Conservation (phyloP, 37 sponge, comb jelly and placozoan genomes). For the Crambe crambe region DNA sequence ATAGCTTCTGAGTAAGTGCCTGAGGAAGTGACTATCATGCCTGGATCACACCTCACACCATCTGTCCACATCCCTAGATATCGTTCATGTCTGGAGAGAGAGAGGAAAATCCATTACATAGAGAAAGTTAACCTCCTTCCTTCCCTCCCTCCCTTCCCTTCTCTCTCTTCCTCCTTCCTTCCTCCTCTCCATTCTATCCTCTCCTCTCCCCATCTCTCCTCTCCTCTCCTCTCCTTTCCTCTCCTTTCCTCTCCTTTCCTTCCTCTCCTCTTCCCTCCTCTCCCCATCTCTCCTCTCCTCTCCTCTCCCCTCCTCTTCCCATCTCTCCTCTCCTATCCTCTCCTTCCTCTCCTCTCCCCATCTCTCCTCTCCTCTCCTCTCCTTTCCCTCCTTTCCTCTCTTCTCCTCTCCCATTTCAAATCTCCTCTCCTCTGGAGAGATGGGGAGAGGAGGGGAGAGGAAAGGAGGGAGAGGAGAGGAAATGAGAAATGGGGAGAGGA, state of each 20-base stretch:
- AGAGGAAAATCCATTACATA: neutral
- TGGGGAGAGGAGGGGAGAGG: neutral
- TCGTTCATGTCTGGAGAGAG: slow-evolving; percentile 51
- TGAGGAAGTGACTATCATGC: slow-evolving; percentile 60
- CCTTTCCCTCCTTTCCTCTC: neutral
- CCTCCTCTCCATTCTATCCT: neutral
- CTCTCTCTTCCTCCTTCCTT: neutral
- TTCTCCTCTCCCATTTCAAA: neutral
- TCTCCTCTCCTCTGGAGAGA: neutral
- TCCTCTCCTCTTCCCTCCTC: neutral
- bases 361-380: neutral
- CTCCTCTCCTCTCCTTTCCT: neutral
- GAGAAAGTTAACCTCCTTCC: neutral
- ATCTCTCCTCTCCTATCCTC: neutral
- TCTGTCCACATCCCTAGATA: slow-evolving; percentile 84
- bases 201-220: neutral
- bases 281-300: neutral
- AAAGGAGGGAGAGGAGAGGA: neutral
- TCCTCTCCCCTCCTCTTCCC: neutral
- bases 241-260: neutral
- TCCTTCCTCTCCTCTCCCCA: neutral
- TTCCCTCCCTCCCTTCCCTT: too few relatives aligned
- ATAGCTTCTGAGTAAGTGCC: slow-evolving; percentile 76
- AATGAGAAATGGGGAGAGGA: neutral
- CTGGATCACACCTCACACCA: slow-evolving; percentile 50